Percentiles rank a stretch among this genome's conserved stretches.
phyloP scores from a whole-genome alignment of 1,140 invertebrate genomes.

The Drosophila elegans region DNA sequence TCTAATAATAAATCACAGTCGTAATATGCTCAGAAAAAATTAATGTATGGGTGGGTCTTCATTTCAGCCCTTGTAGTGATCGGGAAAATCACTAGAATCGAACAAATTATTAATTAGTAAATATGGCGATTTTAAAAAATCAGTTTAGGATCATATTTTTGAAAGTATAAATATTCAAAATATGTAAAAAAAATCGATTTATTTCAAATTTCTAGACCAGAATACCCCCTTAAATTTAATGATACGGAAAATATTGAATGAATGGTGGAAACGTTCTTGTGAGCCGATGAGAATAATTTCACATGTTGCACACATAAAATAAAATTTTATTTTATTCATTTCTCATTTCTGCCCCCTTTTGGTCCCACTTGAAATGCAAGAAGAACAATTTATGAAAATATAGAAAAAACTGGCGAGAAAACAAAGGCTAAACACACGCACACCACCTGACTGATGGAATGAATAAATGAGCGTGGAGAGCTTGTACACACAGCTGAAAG shows the following conservation, averaged over 20 bases:
- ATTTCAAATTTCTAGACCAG: too few relatives aligned
- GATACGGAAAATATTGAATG: constrained; percentile 44
- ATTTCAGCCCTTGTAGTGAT: too few relatives aligned
- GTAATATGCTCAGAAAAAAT: too few relatives aligned
- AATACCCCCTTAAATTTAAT: constrained; percentile 61
- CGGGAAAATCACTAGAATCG: too few relatives aligned
- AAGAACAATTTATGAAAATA: constrained; percentile 65
- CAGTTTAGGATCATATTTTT: too few relatives aligned
- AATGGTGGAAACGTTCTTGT: constrained; percentile 16
- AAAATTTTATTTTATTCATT: constrained; percentile 84
- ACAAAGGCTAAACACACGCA: constrained; percentile 32
- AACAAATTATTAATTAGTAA: too few relatives aligned
- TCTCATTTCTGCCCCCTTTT: constrained; percentile 57
- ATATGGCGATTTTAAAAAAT: too few relatives aligned
- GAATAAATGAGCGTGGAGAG: constrained; percentile 65
- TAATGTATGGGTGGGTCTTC: too few relatives aligned
- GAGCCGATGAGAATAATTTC: constrained; percentile 62
- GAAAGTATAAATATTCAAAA: not conserved
- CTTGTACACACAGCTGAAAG: constrained; percentile 34
- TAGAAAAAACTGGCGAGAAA: constrained; percentile 7
- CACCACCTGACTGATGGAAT: constrained; percentile 71
- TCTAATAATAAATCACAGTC: not conserved
- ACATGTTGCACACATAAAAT: constrained; percentile 84
- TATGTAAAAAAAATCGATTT: constrained; percentile 23
- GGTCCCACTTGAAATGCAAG: constrained; percentile 51